Evolutionary conservation across 2,797 vertebrate species (phyloP).

Genomic region (Cercopithecus mitis): DNA sequence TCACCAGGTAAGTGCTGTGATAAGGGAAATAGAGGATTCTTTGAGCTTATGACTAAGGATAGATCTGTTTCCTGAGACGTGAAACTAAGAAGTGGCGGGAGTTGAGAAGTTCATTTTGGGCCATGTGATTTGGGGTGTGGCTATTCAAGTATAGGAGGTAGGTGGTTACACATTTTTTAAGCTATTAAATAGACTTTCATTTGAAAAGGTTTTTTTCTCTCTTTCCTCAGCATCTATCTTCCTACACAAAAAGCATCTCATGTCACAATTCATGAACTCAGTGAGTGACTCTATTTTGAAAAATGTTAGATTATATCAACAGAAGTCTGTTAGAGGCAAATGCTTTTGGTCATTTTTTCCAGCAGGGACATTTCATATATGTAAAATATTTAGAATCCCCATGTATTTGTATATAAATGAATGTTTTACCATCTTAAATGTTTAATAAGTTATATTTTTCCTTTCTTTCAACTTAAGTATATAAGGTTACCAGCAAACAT

Average conservation of each 20-base stretch:
- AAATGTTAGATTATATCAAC: background rate
- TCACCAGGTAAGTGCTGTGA: background rate
- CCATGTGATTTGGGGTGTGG: constrained; percentile 1
- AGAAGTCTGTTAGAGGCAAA: constrained; percentile 8
- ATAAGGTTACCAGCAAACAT: constrained; percentile 5
- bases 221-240: background rate
- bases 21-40: constrained; percentile 3
- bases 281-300: constrained; percentile 28
- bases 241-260: background rate
- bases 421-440: background rate
- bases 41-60: background rate
- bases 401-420: constrained; percentile 7
- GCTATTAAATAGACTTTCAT: background rate
- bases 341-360: background rate
- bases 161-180: background rate
- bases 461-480: background rate
- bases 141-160: background rate
- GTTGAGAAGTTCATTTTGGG: background rate
- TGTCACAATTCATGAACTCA: background rate
- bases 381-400: constrained; percentile 8
- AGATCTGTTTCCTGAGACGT: constrained; percentile 5
- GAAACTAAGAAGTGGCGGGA: background rate
- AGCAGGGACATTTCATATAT: background rate
- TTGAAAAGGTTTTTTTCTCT: background rate
- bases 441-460: constrained; percentile 2